Percentiles rank a stretch among this genome's conserved stretches.
These are phyloP conservation scores for Anhinga anhinga DNA, from an alignment of 2,113 vertebrate genomes.

Conservation along the genomic window DNA sequence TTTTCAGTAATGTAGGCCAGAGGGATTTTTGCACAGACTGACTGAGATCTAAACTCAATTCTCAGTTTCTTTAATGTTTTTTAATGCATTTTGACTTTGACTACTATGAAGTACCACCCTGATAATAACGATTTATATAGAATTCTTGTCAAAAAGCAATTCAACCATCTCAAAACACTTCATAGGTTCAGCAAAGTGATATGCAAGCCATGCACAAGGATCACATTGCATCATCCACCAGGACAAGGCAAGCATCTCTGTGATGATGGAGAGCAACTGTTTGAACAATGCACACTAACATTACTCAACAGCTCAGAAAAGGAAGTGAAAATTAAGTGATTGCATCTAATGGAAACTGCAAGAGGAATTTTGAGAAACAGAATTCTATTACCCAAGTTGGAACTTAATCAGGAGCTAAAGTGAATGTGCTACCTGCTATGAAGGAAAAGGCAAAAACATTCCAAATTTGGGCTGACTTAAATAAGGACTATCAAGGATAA, in stretches of 20 bases:
- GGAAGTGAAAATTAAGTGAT: conserved; percentile 56
- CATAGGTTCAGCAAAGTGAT: not conserved
- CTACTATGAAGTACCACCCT: not conserved
- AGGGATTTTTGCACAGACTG: not conserved
- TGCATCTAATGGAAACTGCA: conserved; percentile 37
- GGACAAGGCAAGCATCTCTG: not conserved
- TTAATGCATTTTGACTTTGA: not conserved
- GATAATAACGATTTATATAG: not conserved
- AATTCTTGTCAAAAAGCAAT: not conserved
- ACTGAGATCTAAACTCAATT: not conserved
- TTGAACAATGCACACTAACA: not conserved
- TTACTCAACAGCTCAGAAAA: conserved; percentile 34
- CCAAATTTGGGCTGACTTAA: not conserved
- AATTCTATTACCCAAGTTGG: not conserved
- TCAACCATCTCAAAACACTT: not conserved
- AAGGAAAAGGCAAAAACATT: not conserved
- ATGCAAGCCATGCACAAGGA: not conserved
- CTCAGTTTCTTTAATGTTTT: not conserved
- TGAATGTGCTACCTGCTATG: not conserved
- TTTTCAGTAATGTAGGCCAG: not conserved
- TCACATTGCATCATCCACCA: not conserved
- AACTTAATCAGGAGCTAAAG: not conserved
- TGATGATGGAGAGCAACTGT: not conserved
- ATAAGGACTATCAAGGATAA: not conserved
- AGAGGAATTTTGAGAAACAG: conserved; percentile 13